Conservation (phyloP, 1,140 invertebrate species). For the Ceratoteleas bidentatus region DNA sequence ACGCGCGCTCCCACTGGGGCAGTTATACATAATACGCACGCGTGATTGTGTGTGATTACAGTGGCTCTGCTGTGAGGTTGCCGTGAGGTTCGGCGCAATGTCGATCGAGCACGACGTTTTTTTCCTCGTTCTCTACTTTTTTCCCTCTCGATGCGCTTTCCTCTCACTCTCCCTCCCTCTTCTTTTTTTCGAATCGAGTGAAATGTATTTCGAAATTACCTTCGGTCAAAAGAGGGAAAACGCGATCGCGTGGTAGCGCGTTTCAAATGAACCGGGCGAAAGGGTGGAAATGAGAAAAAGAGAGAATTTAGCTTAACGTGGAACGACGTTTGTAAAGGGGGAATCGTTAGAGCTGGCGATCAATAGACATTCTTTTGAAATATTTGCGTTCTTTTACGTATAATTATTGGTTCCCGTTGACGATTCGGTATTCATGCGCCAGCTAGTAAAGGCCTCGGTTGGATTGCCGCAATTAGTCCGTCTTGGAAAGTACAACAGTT, state of each 20-base stretch:
- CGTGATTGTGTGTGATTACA: slow-evolving; percentile 78
- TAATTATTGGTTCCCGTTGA: slow-evolving; percentile 66
- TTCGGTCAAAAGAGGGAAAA: slow-evolving; percentile 69
- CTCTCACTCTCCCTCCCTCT: slow-evolving; percentile 12
- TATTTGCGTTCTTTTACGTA: slow-evolving; percentile 66
- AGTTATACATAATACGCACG: slow-evolving; percentile 76
- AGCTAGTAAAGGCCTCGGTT: slow-evolving; percentile 20
- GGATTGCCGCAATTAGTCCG: slow-evolving; percentile 23
- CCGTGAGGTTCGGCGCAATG: slow-evolving; percentile 58
- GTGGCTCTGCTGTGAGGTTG: slow-evolving; percentile 55
- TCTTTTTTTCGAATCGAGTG: slow-evolving; percentile 61
- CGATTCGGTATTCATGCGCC: slow-evolving; percentile 52
- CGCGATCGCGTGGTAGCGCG: slow-evolving; percentile 64
- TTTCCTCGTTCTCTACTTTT: slow-evolving; percentile 7
- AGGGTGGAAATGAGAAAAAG: slow-evolving; percentile 67
- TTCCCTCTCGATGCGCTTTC: slow-evolving; percentile 21
- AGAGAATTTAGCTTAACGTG: slow-evolving; percentile 68
- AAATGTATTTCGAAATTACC: slow-evolving; percentile 69
- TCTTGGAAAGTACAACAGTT: slow-evolving; percentile 37
- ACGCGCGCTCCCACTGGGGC: slow-evolving; percentile 70
- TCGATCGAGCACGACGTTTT: slow-evolving; percentile 60
- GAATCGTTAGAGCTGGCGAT: slow-evolving; percentile 62
- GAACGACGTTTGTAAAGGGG: slow-evolving; percentile 66
- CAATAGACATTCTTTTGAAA: slow-evolving; percentile 66
- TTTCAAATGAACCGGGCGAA: slow-evolving; percentile 67